Evolutionary conservation across 2,797 vertebrate genomes (phyloP), one percentile per base, ranked within the genome.

Genomic region (Spinibarbus caldwelli): DNA sequence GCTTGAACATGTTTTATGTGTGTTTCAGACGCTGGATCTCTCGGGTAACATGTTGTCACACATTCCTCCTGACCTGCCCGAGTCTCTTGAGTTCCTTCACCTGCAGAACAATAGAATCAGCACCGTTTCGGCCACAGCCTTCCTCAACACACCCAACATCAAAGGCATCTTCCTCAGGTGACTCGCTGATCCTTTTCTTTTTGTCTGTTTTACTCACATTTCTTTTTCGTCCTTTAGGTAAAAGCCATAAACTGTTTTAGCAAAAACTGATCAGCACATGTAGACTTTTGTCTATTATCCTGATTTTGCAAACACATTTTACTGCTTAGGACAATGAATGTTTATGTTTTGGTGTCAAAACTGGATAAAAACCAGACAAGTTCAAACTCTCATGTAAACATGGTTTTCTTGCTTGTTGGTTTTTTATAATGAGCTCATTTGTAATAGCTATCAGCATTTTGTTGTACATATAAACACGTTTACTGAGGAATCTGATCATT

Each of bases 111-210:
- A 99, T 91, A 96, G 95, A 90, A 99, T 99, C 86, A 96, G 95
- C 80, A 91, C 86, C 0, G 87, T 99, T 85, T 92, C 96, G 0
- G 95, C 95, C 54, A 93, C 94, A 3, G 96, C 96, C 31, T 99
- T 99, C 76, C 96, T 97, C 89, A 95, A 96, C 80, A 98, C 97
- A 0, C 98, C 98, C 49, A 98, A 98, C 84, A 97, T 99, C 91
- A 99, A 97, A 91, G 96, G 97, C 77, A 96, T 99, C 94, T 98
- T 96, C 89, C 96, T 99, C 89, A 96, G 97, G 98, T 99, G 34
- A 71, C 45, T 14, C 34, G 17, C 31, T 47, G 31, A 11, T 29
- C 3, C 66, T 72, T 36, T 41, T 6, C 7, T 47, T 59, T 23
- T 23, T 62, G 38, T 21, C 29, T 80, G n/a, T 62, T 21, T 38